A percentile compares a stretch with the other conserved stretches of the same genome.
phyloP scores from a whole-genome alignment of 1,140 invertebrate genomes.

The Diploscapter pachys region DNA sequence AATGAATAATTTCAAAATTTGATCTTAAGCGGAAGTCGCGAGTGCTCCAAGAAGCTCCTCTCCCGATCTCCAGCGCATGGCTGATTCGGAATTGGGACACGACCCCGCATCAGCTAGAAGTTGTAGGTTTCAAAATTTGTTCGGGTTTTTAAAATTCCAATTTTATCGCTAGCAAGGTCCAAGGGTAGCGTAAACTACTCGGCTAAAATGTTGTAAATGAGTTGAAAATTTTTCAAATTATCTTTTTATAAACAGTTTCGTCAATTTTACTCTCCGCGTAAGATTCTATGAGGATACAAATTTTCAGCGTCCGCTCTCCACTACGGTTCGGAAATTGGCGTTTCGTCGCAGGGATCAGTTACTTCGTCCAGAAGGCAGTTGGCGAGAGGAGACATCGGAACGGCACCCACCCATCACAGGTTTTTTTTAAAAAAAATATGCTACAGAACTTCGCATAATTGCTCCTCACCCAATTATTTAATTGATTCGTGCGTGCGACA shows the following conservation, averaged over 20 bases:
- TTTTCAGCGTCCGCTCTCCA: constrained; percentile 20
- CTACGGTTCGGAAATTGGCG: constrained; percentile 26
- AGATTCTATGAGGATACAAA: background rate
- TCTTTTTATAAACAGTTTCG: background rate
- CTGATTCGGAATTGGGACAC: no score
- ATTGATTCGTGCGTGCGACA: no score
- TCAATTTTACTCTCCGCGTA: background rate
- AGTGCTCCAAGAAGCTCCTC: no score
- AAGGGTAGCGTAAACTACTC: background rate
- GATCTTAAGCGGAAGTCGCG: background rate
- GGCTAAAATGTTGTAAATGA: background rate
- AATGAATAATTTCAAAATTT: background rate
- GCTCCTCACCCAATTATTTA: no score
- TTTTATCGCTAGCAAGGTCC: background rate
- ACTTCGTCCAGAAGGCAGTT: background rate
- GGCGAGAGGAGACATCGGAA: constrained; percentile 22
- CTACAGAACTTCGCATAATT: background rate
- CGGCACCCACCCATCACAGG: constrained; percentile 16
- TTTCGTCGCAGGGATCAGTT: constrained; percentile 10
- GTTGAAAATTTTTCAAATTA: background rate
- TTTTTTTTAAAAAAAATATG: background rate
- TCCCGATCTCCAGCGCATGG: no score
- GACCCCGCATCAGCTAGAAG: no score
- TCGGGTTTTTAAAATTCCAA: background rate
- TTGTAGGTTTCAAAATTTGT: no score